phyloP scores from a whole-genome alignment of 2,888 invertebrate genomes.

The Heliconius cydno region DNA sequence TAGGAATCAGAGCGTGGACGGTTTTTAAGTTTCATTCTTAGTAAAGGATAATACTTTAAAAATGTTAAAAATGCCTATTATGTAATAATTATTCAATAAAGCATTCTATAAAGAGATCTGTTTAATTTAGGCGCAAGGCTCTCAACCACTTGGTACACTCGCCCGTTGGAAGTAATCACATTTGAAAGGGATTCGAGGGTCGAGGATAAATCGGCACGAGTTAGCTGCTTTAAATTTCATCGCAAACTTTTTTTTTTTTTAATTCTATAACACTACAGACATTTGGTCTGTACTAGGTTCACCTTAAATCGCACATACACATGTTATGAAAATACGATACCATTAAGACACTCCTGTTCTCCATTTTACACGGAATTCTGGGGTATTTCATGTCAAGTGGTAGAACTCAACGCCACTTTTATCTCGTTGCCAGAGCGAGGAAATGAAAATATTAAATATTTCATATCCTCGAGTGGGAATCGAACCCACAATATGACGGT shows the following conservation, averaged over 20 bases:
- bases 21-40: no score
- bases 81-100: neutral
- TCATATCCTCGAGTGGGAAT: neutral
- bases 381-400: neutral
- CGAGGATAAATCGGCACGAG: neutral
- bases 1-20: no score
- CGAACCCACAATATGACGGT: neutral
- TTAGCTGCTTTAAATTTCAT: neutral
- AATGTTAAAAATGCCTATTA: no score
- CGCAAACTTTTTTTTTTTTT: neutral
- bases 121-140: neutral
- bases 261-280: neutral
- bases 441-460: neutral
- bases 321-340: no score
- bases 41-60: no score
- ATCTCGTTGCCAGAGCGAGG: no score
- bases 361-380: neutral
- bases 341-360: no score
- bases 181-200: conserved; percentile 5
- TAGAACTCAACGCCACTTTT: no score
- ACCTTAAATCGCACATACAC: no score
- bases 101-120: neutral
- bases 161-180: conserved; percentile 4
- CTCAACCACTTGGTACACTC: neutral
- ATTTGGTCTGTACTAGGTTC: no score